These are phyloP conservation scores for Lagodon rhomboides DNA, from an alignment of 2,797 vertebrate species.

Conservation along the genomic window DNA sequence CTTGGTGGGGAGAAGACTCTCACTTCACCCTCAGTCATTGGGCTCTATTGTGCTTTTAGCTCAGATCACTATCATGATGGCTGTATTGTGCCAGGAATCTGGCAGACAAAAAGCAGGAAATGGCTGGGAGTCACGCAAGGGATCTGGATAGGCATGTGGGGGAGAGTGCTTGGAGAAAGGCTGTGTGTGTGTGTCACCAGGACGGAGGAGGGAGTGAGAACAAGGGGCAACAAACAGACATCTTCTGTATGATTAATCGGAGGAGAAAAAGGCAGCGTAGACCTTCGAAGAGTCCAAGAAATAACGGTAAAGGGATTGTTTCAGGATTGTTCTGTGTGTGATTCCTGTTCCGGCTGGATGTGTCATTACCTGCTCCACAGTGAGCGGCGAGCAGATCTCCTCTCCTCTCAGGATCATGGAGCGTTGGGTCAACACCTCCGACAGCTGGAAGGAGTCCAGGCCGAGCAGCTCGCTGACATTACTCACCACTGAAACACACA, in stretches of 20 bases:
- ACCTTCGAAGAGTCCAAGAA: slow-evolving; percentile 8
- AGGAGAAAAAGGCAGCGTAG: background rate
- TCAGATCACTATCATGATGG: slow-evolving; percentile 83
- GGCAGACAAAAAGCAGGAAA: slow-evolving; percentile 88
- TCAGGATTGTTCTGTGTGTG: background rate
- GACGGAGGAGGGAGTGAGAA: slow-evolving; percentile 40
- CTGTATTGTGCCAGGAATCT: slow-evolving; percentile 85
- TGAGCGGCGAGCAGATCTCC: slow-evolving; percentile 94
- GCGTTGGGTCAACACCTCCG: slow-evolving; percentile 93
- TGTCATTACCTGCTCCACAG: slow-evolving; percentile 90
- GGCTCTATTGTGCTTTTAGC: slow-evolving; percentile 81
- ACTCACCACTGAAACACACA: slow-evolving; percentile 86
- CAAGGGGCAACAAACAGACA: slow-evolving; percentile 49
- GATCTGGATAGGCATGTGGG: slow-evolving; percentile 79
- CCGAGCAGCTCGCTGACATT: slow-evolving; percentile 92
- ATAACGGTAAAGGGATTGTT: background rate
- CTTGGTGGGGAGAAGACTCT: slow-evolving; percentile 69
- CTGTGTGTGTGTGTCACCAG: slow-evolving; percentile 64
- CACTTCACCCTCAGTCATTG: slow-evolving; percentile 75
- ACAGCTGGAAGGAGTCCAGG: slow-evolving; percentile 91
- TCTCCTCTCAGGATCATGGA: slow-evolving; percentile 95
- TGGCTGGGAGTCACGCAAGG: slow-evolving; percentile 86
- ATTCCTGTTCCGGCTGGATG: slow-evolving; percentile 28
- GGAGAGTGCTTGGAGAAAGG: slow-evolving; percentile 55
- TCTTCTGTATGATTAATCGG: slow-evolving; percentile 43